Conservation (phyloP, 64 coral and sea anemone genomes). For the Porites lutea region DNA sequence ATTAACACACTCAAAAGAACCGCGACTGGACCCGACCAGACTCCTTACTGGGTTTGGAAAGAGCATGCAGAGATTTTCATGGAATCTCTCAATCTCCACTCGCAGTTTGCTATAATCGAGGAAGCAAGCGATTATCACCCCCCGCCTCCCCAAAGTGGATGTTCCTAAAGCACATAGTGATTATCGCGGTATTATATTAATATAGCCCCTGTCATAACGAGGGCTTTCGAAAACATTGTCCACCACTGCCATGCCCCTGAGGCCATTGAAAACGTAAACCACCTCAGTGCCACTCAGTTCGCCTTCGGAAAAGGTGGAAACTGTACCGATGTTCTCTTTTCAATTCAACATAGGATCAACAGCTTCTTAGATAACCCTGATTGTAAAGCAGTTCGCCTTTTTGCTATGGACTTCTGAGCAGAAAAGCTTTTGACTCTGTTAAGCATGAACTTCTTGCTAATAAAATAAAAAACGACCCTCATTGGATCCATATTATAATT, state of each 20-base stretch:
- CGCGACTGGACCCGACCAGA: no score
- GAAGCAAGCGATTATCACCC: constrained; percentile 10
- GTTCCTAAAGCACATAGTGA: neutral
- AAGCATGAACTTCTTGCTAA: neutral
- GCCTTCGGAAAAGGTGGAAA: constrained; percentile 1
- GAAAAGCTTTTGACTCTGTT: constrained; percentile 28
- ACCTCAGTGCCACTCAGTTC: constrained; percentile 22
- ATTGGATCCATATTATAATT: constrained; percentile 42
- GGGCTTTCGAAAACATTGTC: constrained; percentile 20
- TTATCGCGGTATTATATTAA: constrained; percentile 2
- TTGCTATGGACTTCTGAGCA: constrained; percentile 41
- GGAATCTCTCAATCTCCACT: no score
- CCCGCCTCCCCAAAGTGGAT: neutral
- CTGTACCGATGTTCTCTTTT: constrained; percentile 10
- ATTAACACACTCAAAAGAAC: no score
- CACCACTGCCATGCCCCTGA: neutral
- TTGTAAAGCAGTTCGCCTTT: neutral
- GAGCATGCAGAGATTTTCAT: no score
- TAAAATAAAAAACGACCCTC: constrained; percentile 15
- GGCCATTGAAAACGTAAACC: neutral
- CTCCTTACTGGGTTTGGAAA: no score
- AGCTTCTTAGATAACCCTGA: neutral
- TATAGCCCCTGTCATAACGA: constrained; percentile 3
- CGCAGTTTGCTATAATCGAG: neutral
- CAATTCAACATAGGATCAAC: constrained; percentile 21